A percentile compares a stretch with the other conserved stretches of the same genome.
These are phyloP conservation scores for Ceratosolen solmsi DNA, from an alignment of 1,140 invertebrate genomes.

Conservation along the genomic window DNA sequence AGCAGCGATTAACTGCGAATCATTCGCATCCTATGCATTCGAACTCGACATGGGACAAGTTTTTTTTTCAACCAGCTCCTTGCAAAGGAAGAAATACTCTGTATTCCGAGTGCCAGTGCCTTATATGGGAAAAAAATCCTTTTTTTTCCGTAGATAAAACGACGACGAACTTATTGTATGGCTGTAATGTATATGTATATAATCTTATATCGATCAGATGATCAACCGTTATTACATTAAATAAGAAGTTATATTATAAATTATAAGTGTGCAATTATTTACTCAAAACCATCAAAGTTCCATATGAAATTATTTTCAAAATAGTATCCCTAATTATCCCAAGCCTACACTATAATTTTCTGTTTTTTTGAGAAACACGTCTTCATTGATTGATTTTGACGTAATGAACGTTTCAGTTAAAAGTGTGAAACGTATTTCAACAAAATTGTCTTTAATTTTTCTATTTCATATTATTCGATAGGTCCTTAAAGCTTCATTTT, in stretches of 20 bases:
- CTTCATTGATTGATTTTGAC: not conserved
- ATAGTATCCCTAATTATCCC: not conserved
- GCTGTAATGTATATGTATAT: conserved; percentile 49
- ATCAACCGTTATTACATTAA: conserved; percentile 52
- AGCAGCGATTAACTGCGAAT: not conserved
- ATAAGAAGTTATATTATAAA: conserved; percentile 51
- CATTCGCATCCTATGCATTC: too few relatives aligned
- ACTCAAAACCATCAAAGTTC: not conserved
- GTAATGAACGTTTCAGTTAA: not conserved
- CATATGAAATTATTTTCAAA: not conserved
- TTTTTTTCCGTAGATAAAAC: conserved; percentile 16
- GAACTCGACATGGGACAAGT: not conserved
- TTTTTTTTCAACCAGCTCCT: not conserved
- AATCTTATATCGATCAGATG: conserved; percentile 49
- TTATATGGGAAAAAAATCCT: not conserved
- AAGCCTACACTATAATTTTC: not conserved
- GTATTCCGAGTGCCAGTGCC: conserved; percentile 20
- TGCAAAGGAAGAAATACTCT: not conserved
- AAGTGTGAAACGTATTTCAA: not conserved
- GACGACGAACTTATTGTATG: conserved; percentile 43
- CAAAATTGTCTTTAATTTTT: not conserved
- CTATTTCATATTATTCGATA: not conserved
- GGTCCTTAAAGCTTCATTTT: not conserved
- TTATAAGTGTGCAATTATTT: conserved; percentile 20
- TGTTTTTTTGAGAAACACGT: not conserved